Percentiles rank a stretch among this genome's conserved stretches.
These are phyloP conservation scores for Chaetura pelagica DNA, from an alignment of 2,113 vertebrate genomes.

Conservation along the genomic window DNA sequence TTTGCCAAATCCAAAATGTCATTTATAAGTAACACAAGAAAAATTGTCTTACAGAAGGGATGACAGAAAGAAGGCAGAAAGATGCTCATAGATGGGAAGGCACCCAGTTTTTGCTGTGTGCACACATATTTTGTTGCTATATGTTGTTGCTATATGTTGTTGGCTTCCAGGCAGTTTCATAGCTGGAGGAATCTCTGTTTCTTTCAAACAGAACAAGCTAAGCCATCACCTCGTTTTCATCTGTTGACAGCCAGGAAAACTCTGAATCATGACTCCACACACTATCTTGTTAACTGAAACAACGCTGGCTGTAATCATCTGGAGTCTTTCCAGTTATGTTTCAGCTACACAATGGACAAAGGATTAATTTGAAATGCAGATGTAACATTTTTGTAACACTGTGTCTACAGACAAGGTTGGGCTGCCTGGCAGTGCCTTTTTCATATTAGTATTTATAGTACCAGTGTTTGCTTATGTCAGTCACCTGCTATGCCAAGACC, in stretches of 20 bases:
- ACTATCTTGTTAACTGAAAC: neutral
- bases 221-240: neutral
- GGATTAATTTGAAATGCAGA: slow-evolving; percentile 66
- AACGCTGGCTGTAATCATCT: slow-evolving; percentile 11
- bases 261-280: neutral
- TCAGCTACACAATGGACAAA: slow-evolving; percentile 49
- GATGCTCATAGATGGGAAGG: neutral
- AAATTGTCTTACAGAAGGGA: neutral
- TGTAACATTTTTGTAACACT: slow-evolving; percentile 30
- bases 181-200: neutral
- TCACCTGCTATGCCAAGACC: slow-evolving; percentile 66
- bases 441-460: slow-evolving; percentile 49
- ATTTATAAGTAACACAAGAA: neutral
- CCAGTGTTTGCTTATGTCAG: slow-evolving; percentile 74
- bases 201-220: neutral
- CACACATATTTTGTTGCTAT: neutral
- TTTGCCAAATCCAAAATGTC: neutral
- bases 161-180: neutral
- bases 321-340: slow-evolving; percentile 16
- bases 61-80: neutral
- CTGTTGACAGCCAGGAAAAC: neutral
- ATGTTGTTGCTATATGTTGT: neutral
- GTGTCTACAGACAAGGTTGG: slow-evolving; percentile 33
- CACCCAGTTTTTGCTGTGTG: neutral
- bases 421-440: slow-evolving; percentile 28